Percentiles rank a stretch among this genome's conserved stretches.
phyloP scores from a whole-genome alignment of 2,888 invertebrate genomes.

The Chalcosyrphus nemorum region DNA sequence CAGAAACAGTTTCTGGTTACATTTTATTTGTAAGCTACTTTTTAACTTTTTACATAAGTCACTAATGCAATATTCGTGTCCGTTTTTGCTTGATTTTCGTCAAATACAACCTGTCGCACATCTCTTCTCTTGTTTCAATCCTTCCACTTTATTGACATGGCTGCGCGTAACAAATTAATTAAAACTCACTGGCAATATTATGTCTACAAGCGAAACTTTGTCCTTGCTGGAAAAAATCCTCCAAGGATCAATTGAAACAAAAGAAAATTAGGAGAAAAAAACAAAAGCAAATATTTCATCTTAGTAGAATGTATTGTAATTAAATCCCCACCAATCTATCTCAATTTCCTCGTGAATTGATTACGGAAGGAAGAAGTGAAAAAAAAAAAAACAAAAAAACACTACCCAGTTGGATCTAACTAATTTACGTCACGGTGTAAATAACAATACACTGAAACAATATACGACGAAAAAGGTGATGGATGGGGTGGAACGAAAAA shows the following conservation, averaged over 20 bases:
- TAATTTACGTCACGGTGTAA: conserved; percentile 62
- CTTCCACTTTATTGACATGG: background rate
- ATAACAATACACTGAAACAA: conserved; percentile 28
- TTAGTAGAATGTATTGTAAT: conserved; percentile 55
- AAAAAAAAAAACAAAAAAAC: background rate
- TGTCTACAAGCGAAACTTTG: conserved; percentile 9
- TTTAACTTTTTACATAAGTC: background rate
- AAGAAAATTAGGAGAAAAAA: background rate
- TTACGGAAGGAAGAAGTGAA: conserved; percentile 41
- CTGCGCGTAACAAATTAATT: conserved; percentile 39
- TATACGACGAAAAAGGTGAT: background rate
- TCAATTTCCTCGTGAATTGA: conserved; percentile 67
- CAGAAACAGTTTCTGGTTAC: background rate
- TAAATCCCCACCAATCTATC: conserved; percentile 67
- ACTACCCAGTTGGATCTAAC: conserved; percentile 4
- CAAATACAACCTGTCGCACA: background rate
- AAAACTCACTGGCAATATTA: conserved; percentile 14
- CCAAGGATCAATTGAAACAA: conserved; percentile 13
- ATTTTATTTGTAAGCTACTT: background rate
- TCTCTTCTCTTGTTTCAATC: background rate
- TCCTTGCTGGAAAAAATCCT: conserved; percentile 35
- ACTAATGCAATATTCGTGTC: background rate
- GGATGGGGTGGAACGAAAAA: background rate
- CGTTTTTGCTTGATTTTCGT: background rate
- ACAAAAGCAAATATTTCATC: conserved; percentile 28